Percentiles rank a stretch among this genome's conserved stretches.
These are phyloP conservation scores for Caranx melampygus DNA, from an alignment of 2,113 vertebrate species.

Conservation along the genomic window DNA sequence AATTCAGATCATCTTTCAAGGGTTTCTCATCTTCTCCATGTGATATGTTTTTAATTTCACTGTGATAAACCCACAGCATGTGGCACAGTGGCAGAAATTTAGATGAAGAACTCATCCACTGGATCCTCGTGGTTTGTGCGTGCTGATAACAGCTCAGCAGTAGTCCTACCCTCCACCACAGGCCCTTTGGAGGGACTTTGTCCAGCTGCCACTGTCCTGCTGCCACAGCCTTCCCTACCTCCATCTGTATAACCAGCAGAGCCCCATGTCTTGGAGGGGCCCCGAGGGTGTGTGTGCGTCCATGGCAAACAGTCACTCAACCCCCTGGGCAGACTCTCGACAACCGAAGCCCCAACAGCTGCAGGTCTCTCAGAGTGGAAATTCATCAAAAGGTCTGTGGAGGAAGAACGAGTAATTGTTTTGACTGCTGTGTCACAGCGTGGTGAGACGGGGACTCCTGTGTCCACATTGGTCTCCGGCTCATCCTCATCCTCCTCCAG, in stretches of 20 bases:
- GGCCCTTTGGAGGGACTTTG: constrained; percentile 39
- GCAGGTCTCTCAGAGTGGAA: constrained; percentile 53
- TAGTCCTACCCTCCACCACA: constrained; percentile 41
- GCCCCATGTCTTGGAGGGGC: constrained; percentile 39
- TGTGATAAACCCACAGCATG: constrained; percentile 1
- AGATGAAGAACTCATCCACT: constrained; percentile 85
- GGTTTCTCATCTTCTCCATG: background rate
- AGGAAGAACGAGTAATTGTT: constrained; percentile 53
- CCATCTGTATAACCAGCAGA: constrained; percentile 15
- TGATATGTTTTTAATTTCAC: background rate
- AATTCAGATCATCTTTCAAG: background rate
- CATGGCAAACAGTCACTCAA: constrained; percentile 62
- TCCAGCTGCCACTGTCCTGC: constrained; percentile 27
- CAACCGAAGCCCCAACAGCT: constrained; percentile 62
- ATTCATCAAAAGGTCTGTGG: constrained; percentile 51
- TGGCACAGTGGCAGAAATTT: constrained; percentile 7
- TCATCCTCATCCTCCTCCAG: constrained; percentile 74
- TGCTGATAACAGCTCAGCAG: constrained; percentile 37
- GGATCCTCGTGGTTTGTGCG: constrained; percentile 28
- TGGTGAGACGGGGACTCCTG: constrained; percentile 76
- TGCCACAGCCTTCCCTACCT: constrained; percentile 5
- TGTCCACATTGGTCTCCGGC: constrained; percentile 90
- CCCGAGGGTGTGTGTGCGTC: background rate
- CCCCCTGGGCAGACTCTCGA: constrained; percentile 69
- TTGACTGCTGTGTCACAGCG: constrained; percentile 15